phyloP scores from a whole-genome alignment of 2,888 invertebrate genomes.

The Ischnura elegans region DNA sequence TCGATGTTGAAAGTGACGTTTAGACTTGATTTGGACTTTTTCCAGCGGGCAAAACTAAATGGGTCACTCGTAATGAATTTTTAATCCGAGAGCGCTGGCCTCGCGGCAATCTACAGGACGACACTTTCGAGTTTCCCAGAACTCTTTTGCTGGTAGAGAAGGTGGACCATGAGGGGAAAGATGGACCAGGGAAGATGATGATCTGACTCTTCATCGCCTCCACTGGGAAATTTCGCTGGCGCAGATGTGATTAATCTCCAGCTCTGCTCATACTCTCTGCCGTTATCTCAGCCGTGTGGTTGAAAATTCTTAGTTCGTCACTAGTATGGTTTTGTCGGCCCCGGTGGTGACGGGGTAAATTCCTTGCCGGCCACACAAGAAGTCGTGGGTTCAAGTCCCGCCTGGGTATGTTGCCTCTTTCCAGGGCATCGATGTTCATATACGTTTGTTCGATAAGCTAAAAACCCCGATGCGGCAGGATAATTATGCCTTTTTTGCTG shows the following conservation, averaged over 20 bases:
- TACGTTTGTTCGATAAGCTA: too few species aligned
- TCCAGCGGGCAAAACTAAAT: slow-evolving; percentile 39
- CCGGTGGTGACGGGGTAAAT: too few species aligned
- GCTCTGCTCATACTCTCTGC: too few species aligned
- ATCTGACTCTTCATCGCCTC: not conserved
- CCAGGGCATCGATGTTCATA: too few species aligned
- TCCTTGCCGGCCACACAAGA: too few species aligned
- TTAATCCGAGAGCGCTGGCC: slow-evolving; percentile 27
- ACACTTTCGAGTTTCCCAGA: slow-evolving; percentile 1
- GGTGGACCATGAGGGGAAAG: not conserved
- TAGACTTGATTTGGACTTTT: slow-evolving; percentile 33
- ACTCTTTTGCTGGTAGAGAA: not conserved
- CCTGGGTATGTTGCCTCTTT: too few species aligned
- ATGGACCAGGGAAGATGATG: not conserved
- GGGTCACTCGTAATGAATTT: slow-evolving; percentile 1
- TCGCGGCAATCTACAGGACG: not conserved
- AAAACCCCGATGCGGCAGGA: too few species aligned
- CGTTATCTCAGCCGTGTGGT: too few species aligned
- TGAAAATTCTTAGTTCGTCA: too few species aligned
- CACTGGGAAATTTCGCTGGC: not conserved
- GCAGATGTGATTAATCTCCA: not conserved
- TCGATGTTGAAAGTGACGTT: slow-evolving; percentile 36
- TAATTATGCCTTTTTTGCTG: too few species aligned
- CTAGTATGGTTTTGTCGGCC: too few species aligned
- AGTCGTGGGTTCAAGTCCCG: too few species aligned